Conservation (phyloP, 2,797 vertebrate species). For the Anolis apletophallus region DNA sequence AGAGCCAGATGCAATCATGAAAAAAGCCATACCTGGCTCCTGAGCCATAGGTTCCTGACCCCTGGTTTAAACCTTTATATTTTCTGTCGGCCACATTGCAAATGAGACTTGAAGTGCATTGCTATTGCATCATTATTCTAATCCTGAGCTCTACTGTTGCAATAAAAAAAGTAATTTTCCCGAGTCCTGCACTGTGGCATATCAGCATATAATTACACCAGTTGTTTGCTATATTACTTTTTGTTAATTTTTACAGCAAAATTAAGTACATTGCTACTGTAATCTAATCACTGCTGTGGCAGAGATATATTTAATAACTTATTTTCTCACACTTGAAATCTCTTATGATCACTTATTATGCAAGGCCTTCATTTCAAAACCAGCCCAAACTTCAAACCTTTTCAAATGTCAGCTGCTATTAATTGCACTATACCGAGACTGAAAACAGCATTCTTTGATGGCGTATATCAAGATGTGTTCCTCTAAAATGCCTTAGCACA, state of each 20-base stretch:
- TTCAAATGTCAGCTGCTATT: constrained; percentile 20
- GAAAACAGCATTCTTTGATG: constrained; percentile 35
- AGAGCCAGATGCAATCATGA: no score
- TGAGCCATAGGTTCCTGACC: no score
- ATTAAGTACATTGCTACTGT: constrained; percentile 42
- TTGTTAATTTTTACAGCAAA: background rate
- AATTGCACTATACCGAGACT: constrained; percentile 4
- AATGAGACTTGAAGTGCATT: background rate
- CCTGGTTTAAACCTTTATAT: background rate
- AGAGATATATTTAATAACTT: constrained; percentile 21
- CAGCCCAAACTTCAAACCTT: constrained; percentile 21
- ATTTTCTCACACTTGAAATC: constrained; percentile 41
- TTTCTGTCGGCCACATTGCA: no score
- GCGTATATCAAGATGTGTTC: constrained; percentile 23
- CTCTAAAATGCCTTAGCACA: constrained; percentile 35
- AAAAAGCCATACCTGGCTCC: no score
- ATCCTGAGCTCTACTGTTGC: background rate
- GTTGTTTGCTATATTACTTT: background rate
- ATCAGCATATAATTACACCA: background rate
- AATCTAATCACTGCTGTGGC: background rate
- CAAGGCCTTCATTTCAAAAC: constrained; percentile 18
- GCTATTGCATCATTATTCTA: background rate
- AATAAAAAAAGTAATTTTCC: no score
- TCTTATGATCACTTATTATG: constrained; percentile 27
- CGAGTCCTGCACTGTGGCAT: background rate